Evolutionary conservation across 1,140 invertebrate genomes (phyloP), one percentile per base, ranked within the genome.

Genomic region (Physella acuta): DNA sequence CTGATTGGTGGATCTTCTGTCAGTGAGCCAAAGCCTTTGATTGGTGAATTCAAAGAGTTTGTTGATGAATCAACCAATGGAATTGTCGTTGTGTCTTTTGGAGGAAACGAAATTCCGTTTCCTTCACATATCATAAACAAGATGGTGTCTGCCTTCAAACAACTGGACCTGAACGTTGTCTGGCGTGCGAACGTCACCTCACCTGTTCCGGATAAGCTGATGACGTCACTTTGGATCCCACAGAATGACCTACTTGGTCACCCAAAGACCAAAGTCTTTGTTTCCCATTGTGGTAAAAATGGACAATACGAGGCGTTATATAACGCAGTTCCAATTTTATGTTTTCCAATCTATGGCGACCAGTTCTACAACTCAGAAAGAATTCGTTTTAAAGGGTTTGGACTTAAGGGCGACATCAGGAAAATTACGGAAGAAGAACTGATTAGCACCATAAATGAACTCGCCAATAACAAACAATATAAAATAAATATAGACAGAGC

Each of bases 331-430:
- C 78, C 78, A 0, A 65, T 80, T 51, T 61, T 94, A 2, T 88
- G 89, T 14, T 89, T 92, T 74, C 92, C 92, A 16, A 81, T 93
- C 66, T 72, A 72, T 52, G 65, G 53, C 30, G 72, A 76, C 53
- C 75, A 76, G 56, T 52, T 53, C n/a, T 70, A 61, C 51, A 74
- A 74, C 49, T 70, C 70, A 24, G 33, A 72, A n/a, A 37, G 70
- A 39, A 62, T 75, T 31, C 37, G 44, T n/a, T 55, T 51, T 58
- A 68, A 65, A 64, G 75, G 63, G 17, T 72, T 69, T 34, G 71
- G 66, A 33, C 49, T 55, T 11, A 37, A 62, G 14, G 52, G 61
- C 14, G 71, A 72, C 34, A 53, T 72, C 2, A 31, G 60, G 11
- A 37, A 33, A 8, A 66, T 64, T 14, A 60, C 72, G 0, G 68